Evolutionary conservation across 23 tunicate species (phyloP).

Genomic region (Corella eumyota): DNA sequence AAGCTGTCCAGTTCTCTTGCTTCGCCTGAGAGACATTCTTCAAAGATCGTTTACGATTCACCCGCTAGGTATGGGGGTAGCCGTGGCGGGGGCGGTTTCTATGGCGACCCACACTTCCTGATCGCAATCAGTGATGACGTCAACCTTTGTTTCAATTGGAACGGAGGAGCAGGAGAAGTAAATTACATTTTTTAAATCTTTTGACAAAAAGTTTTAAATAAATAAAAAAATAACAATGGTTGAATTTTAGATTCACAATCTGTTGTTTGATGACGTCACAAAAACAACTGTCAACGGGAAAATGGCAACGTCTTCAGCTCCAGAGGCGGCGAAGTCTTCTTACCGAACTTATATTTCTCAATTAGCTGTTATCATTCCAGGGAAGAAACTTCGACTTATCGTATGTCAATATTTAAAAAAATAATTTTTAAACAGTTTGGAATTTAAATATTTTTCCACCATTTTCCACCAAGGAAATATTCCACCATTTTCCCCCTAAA

Average conservation of each 20-base stretch:
- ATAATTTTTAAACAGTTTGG: no score
- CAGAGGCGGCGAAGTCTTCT: constrained; percentile 2
- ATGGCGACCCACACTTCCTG: constrained; percentile 82
- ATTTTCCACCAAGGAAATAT: no score
- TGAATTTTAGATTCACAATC: constrained; percentile 70
- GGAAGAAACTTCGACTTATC: constrained; percentile 1
- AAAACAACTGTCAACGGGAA: constrained; percentile 38
- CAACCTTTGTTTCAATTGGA: constrained; percentile 73
- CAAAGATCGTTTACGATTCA: neutral
- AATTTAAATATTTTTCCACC: no score
- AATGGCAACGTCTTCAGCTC: constrained; percentile 21
- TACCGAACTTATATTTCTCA: constrained; percentile 44
- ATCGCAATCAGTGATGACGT: constrained; percentile 35
- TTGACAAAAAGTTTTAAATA: no score
- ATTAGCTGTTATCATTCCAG: constrained; percentile 21
- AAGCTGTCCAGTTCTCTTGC: neutral
- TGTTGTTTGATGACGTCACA: constrained; percentile 29
- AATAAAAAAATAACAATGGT: no score
- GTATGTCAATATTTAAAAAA: neutral
- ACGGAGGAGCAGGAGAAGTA: constrained; percentile 53
- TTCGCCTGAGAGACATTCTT: neutral
- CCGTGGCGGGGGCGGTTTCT: constrained; percentile 47
- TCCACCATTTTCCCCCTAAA: no score
- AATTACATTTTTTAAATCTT: no score
- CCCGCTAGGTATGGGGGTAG: neutral